Conservation (phyloP, 2,113 vertebrate genomes). For the Scomber scombrus region DNA sequence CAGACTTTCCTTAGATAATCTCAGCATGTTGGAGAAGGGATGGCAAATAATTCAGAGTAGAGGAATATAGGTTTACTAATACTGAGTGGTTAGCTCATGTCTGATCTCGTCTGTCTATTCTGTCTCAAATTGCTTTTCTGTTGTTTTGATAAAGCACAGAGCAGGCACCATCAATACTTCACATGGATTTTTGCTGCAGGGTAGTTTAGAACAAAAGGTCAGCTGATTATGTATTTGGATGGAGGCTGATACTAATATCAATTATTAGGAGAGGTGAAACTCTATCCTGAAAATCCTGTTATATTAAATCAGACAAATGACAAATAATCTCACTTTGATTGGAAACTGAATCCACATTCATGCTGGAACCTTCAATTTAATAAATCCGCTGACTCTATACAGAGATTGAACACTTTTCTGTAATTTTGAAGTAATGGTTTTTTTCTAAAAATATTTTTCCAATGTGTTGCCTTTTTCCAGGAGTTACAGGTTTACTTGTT, state of each 20-base stretch:
- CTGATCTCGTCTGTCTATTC: not conserved
- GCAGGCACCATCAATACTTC: slow-evolving; percentile 13
- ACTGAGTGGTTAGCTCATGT: not conserved
- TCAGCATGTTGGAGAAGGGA: not conserved
- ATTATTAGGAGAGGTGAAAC: slow-evolving; percentile 13
- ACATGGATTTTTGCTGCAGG: slow-evolving; percentile 29
- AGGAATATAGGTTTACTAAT: not conserved
- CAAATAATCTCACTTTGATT: slow-evolving; percentile 28
- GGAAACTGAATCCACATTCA: not conserved
- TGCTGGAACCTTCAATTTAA: slow-evolving; percentile 9
- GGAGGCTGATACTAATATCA: slow-evolving; percentile 24
- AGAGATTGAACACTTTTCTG: not conserved
- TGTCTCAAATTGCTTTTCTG: slow-evolving; percentile 12
- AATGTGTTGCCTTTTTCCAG: not conserved
- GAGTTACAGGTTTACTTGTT: rapidly evolving
- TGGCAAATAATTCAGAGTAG: not conserved
- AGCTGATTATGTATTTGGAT: slow-evolving; percentile 43
- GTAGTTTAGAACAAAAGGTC: slow-evolving; percentile 47
- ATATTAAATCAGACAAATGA: slow-evolving; percentile 29
- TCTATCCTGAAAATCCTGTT: slow-evolving; percentile 2
- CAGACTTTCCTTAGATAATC: not conserved
- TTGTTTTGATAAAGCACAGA: slow-evolving; percentile 16
- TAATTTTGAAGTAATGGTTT: not conserved
- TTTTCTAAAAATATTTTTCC: not conserved
- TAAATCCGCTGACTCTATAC: not conserved